phyloP scores from a whole-genome alignment of 2,797 vertebrate genomes.

The Takifugu ocellatus region DNA sequence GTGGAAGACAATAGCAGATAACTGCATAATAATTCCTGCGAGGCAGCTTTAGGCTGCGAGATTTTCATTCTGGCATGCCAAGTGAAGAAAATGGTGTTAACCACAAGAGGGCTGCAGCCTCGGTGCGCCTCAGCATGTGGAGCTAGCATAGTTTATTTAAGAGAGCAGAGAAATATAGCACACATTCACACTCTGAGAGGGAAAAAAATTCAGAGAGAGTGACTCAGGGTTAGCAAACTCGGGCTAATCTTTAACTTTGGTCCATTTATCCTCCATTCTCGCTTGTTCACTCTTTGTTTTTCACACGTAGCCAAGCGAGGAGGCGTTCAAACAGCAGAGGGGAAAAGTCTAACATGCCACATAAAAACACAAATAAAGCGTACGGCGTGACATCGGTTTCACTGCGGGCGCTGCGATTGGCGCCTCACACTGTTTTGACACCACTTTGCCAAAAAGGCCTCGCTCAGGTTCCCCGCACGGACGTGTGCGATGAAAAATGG shows the following conservation, averaged over 20 bases:
- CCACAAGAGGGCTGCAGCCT: slow-evolving; percentile 45
- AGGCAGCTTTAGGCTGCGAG: slow-evolving; percentile 8
- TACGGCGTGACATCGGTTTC: slow-evolving; percentile 10
- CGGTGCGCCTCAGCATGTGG: neutral
- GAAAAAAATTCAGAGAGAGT: slow-evolving; percentile 6
- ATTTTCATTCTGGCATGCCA: slow-evolving; percentile 6
- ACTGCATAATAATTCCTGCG: slow-evolving; percentile 8
- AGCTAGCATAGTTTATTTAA: slow-evolving; percentile 3
- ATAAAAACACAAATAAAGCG: neutral
- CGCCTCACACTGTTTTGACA: slow-evolving; percentile 19
- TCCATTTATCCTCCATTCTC: slow-evolving; percentile 9
- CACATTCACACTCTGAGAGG: slow-evolving; percentile 6
- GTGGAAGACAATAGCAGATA: slow-evolving; percentile 17
- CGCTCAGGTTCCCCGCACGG: slow-evolving; percentile 27
- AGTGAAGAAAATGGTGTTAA: slow-evolving; percentile 23
- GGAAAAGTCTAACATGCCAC: slow-evolving; percentile 28
- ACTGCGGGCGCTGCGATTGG: slow-evolving; percentile 23
- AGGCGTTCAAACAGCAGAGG: slow-evolving; percentile 36
- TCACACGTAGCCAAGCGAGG: neutral
- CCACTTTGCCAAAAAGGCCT: slow-evolving; percentile 24
- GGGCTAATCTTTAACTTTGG: slow-evolving; percentile 34
- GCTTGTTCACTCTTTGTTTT: neutral
- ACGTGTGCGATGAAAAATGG: neutral
- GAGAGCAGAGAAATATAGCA: neutral
- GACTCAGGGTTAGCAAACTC: slow-evolving; percentile 1